Conservation (phyloP, 2,797 vertebrate genomes). For the Coendou prehensilis region DNA sequence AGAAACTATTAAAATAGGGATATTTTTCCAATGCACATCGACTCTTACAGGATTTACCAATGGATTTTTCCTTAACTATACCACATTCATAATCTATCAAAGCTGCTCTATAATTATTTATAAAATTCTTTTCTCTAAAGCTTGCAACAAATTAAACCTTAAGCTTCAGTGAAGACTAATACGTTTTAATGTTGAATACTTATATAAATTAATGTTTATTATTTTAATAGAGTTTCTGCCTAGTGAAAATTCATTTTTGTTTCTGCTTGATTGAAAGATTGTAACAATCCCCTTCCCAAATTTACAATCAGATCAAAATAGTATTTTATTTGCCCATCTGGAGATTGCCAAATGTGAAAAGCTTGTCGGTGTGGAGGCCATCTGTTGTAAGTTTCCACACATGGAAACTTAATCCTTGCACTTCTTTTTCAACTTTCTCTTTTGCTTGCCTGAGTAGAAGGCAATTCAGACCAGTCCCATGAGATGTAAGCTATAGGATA, state of each 20-base stretch:
- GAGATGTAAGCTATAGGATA: slow-evolving; percentile 56
- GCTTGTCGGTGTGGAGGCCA: slow-evolving; percentile 42
- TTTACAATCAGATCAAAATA: slow-evolving; percentile 78
- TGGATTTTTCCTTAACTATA: slow-evolving; percentile 7
- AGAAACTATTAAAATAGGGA: background rate
- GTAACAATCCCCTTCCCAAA: slow-evolving; percentile 60
- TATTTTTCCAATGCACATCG: background rate
- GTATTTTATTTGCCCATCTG: slow-evolving; percentile 77
- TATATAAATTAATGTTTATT: slow-evolving; percentile 60
- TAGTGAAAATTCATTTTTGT: slow-evolving; percentile 73
- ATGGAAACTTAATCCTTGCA: slow-evolving; percentile 78
- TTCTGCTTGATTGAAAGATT: slow-evolving; percentile 73
- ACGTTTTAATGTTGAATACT: slow-evolving; percentile 50
- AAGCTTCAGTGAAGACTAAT: slow-evolving; percentile 12
- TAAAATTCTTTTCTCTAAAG: background rate
- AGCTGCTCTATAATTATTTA: background rate
- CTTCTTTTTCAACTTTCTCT: slow-evolving; percentile 83
- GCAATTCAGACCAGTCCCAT: slow-evolving; percentile 62
- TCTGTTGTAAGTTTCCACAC: slow-evolving; percentile 76
- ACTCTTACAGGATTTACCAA: slow-evolving; percentile 18
- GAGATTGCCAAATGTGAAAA: slow-evolving; percentile 74
- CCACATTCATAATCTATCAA: background rate
- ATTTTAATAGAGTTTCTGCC: slow-evolving; percentile 41
- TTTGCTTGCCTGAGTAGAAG: slow-evolving; percentile 75
- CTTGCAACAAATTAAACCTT: slow-evolving; percentile 56